A percentile compares a stretch with the other conserved stretches of the same genome.
phyloP scores from a whole-genome alignment of 2,888 invertebrate genomes.

The Drosophila kuntzei region DNA sequence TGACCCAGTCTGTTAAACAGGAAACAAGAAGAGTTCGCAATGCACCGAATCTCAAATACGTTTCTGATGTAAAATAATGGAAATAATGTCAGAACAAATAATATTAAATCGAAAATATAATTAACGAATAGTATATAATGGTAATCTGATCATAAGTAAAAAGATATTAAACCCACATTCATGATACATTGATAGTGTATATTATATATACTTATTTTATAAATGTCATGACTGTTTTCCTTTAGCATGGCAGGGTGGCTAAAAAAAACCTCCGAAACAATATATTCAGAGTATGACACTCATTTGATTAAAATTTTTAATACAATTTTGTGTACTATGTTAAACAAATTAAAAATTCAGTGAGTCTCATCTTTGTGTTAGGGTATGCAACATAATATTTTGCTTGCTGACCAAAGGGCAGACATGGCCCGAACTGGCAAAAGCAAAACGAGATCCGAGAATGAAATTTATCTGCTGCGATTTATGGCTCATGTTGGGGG shows the following conservation, averaged over 20 bases:
- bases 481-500: conserved; percentile 59
- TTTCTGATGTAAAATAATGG: not conserved
- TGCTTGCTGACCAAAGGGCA: conserved; percentile 55
- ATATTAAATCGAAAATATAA: no score
- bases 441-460: conserved; percentile 64
- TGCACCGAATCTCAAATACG: conserved; percentile 36
- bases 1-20: conserved; percentile 42
- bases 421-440: conserved; percentile 41
- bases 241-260: no score
- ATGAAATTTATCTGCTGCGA: conserved; percentile 78
- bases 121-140: not conserved
- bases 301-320: not conserved
- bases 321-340: not conserved
- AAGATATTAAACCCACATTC: not conserved
- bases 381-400: conserved; percentile 60
- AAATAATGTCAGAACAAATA: not conserved
- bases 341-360: not conserved
- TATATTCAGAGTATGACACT: no score
- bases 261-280: no score
- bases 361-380: not conserved
- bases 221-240: no score
- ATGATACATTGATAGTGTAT: no score
- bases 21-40: conserved; percentile 4
- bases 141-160: not conserved
- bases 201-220: no score